Percentiles rank a stretch among this genome's conserved stretches.
Evolutionary conservation across 1,140 invertebrate genomes (phyloP).

Genomic region (Lucilia cuprina): DNA sequence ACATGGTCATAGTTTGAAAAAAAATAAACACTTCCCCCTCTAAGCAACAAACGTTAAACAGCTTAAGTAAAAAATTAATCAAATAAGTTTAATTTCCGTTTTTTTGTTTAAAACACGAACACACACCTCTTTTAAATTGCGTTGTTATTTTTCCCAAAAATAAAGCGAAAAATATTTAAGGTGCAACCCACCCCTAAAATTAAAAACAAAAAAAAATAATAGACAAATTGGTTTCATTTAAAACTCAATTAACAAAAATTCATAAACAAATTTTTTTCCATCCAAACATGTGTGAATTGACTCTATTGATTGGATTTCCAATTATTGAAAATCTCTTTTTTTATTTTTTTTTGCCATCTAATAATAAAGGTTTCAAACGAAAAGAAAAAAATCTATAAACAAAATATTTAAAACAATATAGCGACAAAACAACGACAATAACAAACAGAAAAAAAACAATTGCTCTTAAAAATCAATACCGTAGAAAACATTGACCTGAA

Average conservation of each 20-base stretch:
- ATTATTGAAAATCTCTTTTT: neutral
- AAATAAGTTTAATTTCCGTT: neutral
- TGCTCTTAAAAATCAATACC: slow-evolving; percentile 33
- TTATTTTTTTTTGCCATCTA: neutral
- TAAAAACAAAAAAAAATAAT: neutral
- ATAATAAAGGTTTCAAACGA: neutral
- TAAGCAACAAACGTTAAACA: too few relatives aligned
- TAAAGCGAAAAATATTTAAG: neutral
- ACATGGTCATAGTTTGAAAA: neutral
- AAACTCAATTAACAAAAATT: neutral
- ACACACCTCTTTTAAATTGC: neutral
- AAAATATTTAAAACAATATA: neutral
- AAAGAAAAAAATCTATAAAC: too few relatives aligned
- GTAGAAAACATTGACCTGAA: slow-evolving; percentile 31
- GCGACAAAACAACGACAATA: neutral
- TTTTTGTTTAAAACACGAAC: neutral
- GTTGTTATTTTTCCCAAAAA: neutral
- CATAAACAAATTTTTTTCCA: neutral
- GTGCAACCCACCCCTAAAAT: slow-evolving; percentile 4
- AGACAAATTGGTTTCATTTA: neutral
- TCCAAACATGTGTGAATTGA: neutral
- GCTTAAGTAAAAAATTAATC: neutral
- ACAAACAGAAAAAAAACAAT: neutral
- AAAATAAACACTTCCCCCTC: neutral
- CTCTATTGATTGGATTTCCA: neutral